Conservation (phyloP, 2,888 invertebrate genomes). For the Eupithecia subumbrata region DNA sequence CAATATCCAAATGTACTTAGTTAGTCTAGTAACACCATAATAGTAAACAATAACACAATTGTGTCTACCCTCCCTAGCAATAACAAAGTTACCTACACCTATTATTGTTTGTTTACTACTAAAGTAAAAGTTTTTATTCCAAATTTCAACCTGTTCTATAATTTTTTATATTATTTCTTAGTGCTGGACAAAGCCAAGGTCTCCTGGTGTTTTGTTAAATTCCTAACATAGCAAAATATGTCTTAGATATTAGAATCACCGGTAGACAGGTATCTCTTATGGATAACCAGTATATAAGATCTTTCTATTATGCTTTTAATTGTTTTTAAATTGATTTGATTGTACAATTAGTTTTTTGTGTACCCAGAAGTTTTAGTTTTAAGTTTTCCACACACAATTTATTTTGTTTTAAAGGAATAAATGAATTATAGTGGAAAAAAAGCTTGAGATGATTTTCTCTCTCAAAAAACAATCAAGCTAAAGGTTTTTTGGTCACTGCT, state of each 20-base stretch:
- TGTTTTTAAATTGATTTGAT: too few species aligned
- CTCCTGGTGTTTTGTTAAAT: background rate
- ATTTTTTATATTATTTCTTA: background rate
- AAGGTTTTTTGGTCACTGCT: too few species aligned
- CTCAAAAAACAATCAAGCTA: too few species aligned
- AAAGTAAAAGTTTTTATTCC: background rate
- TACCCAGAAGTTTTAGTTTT: too few species aligned
- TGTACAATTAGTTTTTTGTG: too few species aligned
- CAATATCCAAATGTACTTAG: background rate
- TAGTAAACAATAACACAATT: slow-evolving; percentile 4
- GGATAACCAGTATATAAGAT: too few species aligned
- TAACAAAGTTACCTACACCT: background rate
- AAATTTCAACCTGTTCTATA: background rate
- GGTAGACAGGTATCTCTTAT: background rate
- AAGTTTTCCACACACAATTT: too few species aligned
- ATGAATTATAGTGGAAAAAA: background rate
- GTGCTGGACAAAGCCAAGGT: background rate
- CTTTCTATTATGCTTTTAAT: too few species aligned
- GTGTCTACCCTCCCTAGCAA: background rate
- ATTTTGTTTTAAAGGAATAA: too few species aligned
- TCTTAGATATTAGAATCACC: background rate
- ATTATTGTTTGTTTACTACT: background rate
- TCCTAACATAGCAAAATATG: background rate
- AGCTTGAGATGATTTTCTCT: too few species aligned
- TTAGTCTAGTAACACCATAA: background rate